Evolutionary conservation across 2,888 invertebrate genomes (phyloP), one percentile per base, ranked within the genome.

Genomic region (Mamestra brassicae): DNA sequence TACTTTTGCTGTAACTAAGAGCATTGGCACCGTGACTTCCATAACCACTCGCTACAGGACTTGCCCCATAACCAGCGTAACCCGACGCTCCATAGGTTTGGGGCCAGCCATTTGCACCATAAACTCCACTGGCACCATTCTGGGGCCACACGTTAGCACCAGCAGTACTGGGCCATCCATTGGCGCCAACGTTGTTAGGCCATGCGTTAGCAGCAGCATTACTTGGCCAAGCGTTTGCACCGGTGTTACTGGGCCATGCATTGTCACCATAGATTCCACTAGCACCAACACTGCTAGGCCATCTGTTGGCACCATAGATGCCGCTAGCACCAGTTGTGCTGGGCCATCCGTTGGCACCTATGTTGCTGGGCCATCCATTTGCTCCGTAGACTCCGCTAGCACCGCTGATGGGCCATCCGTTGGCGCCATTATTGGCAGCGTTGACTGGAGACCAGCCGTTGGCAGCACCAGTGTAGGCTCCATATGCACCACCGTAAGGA

Each of bases 91-190:
- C 71, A 55, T 75, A 7, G 3, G 42, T 68, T 67, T 72, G 60
- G 36, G 58, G 78, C 81, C 83, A 82, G n/a, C 60, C 68, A 45
- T 74, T 76, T 67, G 55, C 72, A 3, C 78, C 77, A 47, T 71
- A 64, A 60, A 74, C 67, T 52, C 67, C 77, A 67, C 34, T 34
- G 15, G 26, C 78, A 10, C 69, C 34, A 69, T 34, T 67, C 52
- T 73, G 64, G 5, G 61, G 61, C 83, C 81, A 71, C 11, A 75
- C 82, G 15, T 80, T 80, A 47, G 77, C 76, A 58, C 78, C 73
- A 60, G 34, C 38, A 47, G 38, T 78, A 13, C n/a, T 60, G 0
- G 73, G 65, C 81, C 82, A 74, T 55, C 17, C 60, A 54, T 60
- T 61, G 50, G 69, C 62, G 8, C 72, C 77, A 47, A 64, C 52